Base-by-base conservation (phyloP, 2,888 invertebrate species). In the Cerastis leucographa region DNA sequence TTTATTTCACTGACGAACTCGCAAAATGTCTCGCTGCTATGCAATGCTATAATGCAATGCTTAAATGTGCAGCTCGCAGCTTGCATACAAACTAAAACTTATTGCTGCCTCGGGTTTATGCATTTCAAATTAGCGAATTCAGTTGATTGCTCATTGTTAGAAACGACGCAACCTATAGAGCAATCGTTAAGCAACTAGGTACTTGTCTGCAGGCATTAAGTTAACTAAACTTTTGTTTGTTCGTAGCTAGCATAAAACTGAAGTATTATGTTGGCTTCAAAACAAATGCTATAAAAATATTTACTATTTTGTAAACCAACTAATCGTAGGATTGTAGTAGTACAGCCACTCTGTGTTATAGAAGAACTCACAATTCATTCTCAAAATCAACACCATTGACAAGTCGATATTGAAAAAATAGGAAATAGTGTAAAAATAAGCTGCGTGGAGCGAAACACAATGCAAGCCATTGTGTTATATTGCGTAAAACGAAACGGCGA, bases 321-420 rank as follows among this genome's bases (percentile, higher is more conserved):
- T 89, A 90, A 92, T 90, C 89, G 88, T 84, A n/a, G n/a, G n/a
- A n/a, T n/a, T n/a, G n/a, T n/a, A n/a, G n/a, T n/a, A 91, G 87
- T 89, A 90, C 88, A 90, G 84, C 84, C 89, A 79, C 78, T 78
- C 88, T 90, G 86, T 89, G 62, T 87, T 79, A 84, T 89, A 88
- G 92, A 94, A 92, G 91, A 95, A 94, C 92, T 93, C 92, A 93
- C 95, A 94, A 93, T 94, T 96, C 94, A 95, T 92, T 93, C 91
- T 89, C 87, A 92, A 93, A 93, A 92, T 95, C 94, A 94, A 95
- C 94, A 94, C 91, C 84, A 92, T 89, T 91, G 92, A 93, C 92
- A 91, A 88, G 90, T 85, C 88, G 87, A 90, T 93, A 93, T 91
- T 90, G 90, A 94, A 80, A 72, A 90, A 92, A 88, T 91, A 92